A percentile compares a stretch with the other conserved stretches of the same genome.
These are phyloP conservation scores for Octopus bimaculoides DNA, from an alignment of 1,140 invertebrate genomes.

Conservation along the genomic window DNA sequence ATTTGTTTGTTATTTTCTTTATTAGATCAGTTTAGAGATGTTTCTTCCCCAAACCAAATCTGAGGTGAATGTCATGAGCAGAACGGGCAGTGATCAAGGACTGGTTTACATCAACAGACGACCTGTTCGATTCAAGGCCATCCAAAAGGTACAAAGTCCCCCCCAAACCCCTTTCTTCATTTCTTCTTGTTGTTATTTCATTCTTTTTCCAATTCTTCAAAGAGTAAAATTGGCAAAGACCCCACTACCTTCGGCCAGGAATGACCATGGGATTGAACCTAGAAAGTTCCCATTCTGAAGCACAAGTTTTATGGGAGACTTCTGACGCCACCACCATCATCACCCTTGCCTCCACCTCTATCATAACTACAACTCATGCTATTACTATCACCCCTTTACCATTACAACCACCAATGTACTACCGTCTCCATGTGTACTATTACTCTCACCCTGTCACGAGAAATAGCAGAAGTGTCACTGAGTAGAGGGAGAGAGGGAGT, in stretches of 20 bases:
- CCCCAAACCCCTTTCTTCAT: neutral
- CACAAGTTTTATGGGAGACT: neutral
- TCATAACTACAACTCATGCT: too few relatives aligned
- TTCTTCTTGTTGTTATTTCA: neutral
- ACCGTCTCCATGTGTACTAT: too few relatives aligned
- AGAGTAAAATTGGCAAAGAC: neutral
- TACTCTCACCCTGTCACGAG: neutral
- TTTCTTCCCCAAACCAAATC: slow-evolving; percentile 59
- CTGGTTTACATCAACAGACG: slow-evolving; percentile 63
- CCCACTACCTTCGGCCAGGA: neutral
- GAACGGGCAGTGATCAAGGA: slow-evolving; percentile 43
- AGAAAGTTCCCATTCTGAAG: neutral
- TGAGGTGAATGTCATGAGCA: slow-evolving; percentile 44
- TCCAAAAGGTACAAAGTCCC: slow-evolving; percentile 61
- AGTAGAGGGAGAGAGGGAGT: too few relatives aligned
- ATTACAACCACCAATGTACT: too few relatives aligned
- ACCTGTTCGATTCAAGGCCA: slow-evolving; percentile 62
- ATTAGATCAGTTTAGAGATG: slow-evolving; percentile 54
- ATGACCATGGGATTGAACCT: neutral
- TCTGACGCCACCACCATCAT: too few relatives aligned
- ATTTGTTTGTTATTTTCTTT: neutral
- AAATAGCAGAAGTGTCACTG: too few relatives aligned
- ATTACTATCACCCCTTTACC: too few relatives aligned
- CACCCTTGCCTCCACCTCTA: too few relatives aligned
- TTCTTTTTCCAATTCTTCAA: neutral